Conservation (phyloP, 2,797 vertebrate genomes). For the Rhynchotus rufescens region DNA sequence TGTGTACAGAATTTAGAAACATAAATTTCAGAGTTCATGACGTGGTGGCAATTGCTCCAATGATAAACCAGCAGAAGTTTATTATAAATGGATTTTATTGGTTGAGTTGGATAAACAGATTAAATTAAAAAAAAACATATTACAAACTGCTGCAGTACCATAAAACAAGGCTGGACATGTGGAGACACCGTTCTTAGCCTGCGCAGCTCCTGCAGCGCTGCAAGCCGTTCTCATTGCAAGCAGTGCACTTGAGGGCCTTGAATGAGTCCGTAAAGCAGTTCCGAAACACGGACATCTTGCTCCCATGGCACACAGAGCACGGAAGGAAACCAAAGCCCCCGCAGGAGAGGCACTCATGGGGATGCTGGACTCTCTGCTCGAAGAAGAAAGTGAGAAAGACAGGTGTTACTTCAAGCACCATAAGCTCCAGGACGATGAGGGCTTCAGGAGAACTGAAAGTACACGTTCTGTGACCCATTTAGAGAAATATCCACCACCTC, state of each 20-base stretch:
- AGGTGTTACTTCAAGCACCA: background rate
- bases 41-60: background rate
- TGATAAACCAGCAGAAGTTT: slow-evolving; percentile 28
- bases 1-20: background rate
- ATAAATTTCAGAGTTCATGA: background rate
- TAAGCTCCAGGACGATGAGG: background rate
- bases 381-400: background rate
- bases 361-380: slow-evolving; percentile 92
- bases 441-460: background rate
- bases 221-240: slow-evolving; percentile 97
- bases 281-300: slow-evolving; percentile 98
- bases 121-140: slow-evolving; percentile 53
- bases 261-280: slow-evolving; percentile 99
- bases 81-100: slow-evolving; percentile 78
- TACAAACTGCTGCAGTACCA: slow-evolving; percentile 55
- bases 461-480: background rate
- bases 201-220: slow-evolving; percentile 92
- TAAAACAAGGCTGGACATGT: background rate
- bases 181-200: slow-evolving; percentile 18
- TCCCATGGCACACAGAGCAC: slow-evolving; percentile 97
- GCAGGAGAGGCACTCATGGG: slow-evolving; percentile 90
- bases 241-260: slow-evolving; percentile 97
- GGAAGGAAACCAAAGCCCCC: slow-evolving; percentile 96
- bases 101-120: slow-evolving; percentile 50
- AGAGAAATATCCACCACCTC: background rate